These are phyloP conservation scores for Bombus huntii DNA, from an alignment of 1,140 invertebrate species.

Conservation along the genomic window DNA sequence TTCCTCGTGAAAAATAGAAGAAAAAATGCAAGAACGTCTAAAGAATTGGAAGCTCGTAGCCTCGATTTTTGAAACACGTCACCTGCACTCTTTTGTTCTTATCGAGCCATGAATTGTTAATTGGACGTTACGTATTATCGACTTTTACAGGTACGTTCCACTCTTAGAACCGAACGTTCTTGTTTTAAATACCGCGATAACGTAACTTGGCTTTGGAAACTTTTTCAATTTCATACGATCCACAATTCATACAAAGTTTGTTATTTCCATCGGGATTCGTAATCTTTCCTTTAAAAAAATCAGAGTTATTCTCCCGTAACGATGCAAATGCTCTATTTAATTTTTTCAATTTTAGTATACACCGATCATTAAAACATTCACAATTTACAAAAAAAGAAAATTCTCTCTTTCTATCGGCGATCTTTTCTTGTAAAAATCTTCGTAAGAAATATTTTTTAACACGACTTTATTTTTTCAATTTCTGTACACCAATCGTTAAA, in stretches of 20 bases:
- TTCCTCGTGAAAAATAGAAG: background rate
- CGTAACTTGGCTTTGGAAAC: background rate
- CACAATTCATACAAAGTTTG: background rate
- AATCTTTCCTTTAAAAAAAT: background rate
- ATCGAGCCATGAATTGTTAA: slow-evolving; percentile 29
- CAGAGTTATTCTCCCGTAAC: no score
- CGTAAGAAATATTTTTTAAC: background rate
- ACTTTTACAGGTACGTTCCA: background rate
- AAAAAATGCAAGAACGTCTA: background rate
- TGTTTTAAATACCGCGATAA: background rate
- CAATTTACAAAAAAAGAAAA: background rate
- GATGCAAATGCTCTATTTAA: no score
- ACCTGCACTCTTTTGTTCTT: background rate
- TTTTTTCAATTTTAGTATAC: no score
- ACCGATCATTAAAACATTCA: no score
- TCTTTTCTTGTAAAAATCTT: background rate
- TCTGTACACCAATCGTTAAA: background rate
- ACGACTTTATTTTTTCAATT: background rate
- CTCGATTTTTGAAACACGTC: slow-evolving; percentile 3
- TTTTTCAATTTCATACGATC: background rate
- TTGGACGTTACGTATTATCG: slow-evolving; percentile 15
- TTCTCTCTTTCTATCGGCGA: background rate
- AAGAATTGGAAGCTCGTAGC: background rate
- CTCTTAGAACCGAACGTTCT: background rate
- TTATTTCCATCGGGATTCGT: background rate